Evolutionary conservation across 2,797 vertebrate species (phyloP).

Genomic region (Schizothorax lantsangensis): DNA sequence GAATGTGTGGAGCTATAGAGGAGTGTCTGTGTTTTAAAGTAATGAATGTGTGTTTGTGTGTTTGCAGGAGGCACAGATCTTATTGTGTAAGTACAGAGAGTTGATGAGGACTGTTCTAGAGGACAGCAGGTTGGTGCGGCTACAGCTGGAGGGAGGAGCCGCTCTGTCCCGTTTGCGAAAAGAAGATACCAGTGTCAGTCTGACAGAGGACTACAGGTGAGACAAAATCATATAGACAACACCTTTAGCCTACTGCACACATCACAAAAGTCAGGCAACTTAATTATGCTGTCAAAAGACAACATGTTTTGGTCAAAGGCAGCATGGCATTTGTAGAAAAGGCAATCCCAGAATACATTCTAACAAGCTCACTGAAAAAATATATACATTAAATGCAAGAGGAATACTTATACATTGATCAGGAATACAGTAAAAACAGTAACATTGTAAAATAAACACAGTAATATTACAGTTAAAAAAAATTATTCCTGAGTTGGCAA

Average conservation of each 20-base stretch:
- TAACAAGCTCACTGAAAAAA: not conserved
- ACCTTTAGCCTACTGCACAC: not conserved
- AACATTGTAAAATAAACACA: not conserved
- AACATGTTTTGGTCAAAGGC: not conserved
- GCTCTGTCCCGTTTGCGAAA: conserved; percentile 84
- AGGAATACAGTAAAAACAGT: not conserved
- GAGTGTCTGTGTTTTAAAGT: not conserved
- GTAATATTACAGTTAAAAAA: not conserved
- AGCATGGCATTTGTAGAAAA: not conserved
- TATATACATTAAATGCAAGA: too few relatives aligned
- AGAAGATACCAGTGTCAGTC: conserved; percentile 77
- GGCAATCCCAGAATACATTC: not conserved
- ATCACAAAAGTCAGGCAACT: not conserved
- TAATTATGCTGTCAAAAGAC: not conserved
- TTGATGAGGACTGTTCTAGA: conserved; percentile 86
- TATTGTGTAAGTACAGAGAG: conserved; percentile 76
- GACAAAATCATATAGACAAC: not conserved
- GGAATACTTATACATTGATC: not conserved
- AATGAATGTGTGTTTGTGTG: conserved; percentile 37
- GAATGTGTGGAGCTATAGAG: conserved; percentile 5
- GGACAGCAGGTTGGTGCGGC: conserved; percentile 80
- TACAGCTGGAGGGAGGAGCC: conserved; percentile 88
- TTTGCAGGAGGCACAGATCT: conserved; percentile 81
- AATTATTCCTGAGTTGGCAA: not conserved
- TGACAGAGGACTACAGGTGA: conserved; percentile 84